Conservation (phyloP, 1,140 invertebrate species). For the Zaprionus vittiger region DNA sequence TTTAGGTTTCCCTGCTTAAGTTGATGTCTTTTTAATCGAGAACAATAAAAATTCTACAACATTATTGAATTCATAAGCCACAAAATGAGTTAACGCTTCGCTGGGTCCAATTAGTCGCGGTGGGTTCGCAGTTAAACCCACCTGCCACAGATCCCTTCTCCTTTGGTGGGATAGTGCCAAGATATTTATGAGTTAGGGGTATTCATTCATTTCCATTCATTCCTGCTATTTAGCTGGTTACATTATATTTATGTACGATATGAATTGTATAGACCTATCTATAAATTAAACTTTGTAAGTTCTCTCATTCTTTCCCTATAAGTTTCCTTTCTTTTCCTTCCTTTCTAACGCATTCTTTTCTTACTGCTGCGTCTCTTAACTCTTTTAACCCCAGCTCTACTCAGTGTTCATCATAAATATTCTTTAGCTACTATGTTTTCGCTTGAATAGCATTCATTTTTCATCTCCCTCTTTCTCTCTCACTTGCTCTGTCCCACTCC, state of each 20-base stretch:
- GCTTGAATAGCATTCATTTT: constrained; percentile 34
- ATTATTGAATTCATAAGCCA: constrained; percentile 58
- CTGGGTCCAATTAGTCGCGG: constrained; percentile 54
- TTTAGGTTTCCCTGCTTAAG: constrained; percentile 29
- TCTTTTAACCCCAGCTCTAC: not conserved
- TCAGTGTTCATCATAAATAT: constrained; percentile 1
- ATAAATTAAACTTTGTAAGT: not conserved
- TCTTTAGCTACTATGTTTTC: constrained; percentile 13
- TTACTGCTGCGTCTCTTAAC: not conserved
- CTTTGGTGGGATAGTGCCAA: not conserved
- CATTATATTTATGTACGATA: not conserved
- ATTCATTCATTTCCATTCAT: not conserved
- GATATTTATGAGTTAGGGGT: not conserved
- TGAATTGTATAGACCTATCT: too few relatives aligned
- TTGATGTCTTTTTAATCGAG: constrained; percentile 80
- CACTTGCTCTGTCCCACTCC: not conserved
- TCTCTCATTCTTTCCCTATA: not conserved
- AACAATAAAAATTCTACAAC: constrained; percentile 67
- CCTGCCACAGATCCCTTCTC: constrained; percentile 22
- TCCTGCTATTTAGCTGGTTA: not conserved
- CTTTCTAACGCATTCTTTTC: too few relatives aligned
- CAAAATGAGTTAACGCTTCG: constrained; percentile 74
- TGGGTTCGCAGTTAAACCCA: constrained; percentile 23
- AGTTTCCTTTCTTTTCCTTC: not conserved
- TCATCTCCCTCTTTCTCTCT: not conserved